Evolutionary conservation across 2,888 invertebrate genomes (phyloP).

Genomic region (Xylota segnis): DNA sequence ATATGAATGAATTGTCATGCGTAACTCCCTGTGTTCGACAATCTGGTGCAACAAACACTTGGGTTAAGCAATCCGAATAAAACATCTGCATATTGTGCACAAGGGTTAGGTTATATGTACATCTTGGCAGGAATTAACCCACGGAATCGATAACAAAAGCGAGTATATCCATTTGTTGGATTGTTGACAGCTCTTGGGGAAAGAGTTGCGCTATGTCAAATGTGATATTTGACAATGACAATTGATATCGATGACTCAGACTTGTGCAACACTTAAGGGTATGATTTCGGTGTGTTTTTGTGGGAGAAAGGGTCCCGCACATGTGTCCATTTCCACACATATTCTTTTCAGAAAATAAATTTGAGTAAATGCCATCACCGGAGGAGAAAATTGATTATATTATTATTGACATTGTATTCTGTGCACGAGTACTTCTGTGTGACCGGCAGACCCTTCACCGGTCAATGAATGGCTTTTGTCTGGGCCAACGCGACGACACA

Average conservation of each 20-base stretch:
- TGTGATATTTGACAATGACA: slow-evolving; percentile 48
- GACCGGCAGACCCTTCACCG: slow-evolving; percentile 60
- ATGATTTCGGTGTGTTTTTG: background rate
- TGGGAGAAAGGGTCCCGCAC: slow-evolving; percentile 68
- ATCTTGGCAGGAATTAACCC: slow-evolving; percentile 68
- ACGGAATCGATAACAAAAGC: slow-evolving; percentile 56
- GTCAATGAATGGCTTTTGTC: slow-evolving; percentile 67
- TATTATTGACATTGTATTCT: slow-evolving; percentile 68
- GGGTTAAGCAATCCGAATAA: slow-evolving; percentile 59
- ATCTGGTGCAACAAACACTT: slow-evolving; percentile 48
- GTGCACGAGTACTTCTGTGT: slow-evolving; percentile 46
- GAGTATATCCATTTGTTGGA: slow-evolving; percentile 50
- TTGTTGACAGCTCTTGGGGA: slow-evolving; percentile 63
- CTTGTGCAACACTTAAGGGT: slow-evolving; percentile 68
- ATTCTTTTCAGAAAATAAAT: slow-evolving; percentile 27
- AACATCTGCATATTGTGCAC: slow-evolving; percentile 60
- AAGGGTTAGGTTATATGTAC: slow-evolving; percentile 21
- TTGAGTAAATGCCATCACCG: slow-evolving; percentile 23
- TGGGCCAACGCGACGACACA: slow-evolving; percentile 43
- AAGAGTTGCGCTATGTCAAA: slow-evolving; percentile 68
- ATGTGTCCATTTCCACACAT: slow-evolving; percentile 46
- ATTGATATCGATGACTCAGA: slow-evolving; percentile 70
- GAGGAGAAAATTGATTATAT: slow-evolving; percentile 66
- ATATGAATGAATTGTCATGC: slow-evolving; percentile 62
- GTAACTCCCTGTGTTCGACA: slow-evolving; percentile 56